Evolutionary conservation across 2,113 vertebrate species (phyloP).

Genomic region (Orycteropus afer): DNA sequence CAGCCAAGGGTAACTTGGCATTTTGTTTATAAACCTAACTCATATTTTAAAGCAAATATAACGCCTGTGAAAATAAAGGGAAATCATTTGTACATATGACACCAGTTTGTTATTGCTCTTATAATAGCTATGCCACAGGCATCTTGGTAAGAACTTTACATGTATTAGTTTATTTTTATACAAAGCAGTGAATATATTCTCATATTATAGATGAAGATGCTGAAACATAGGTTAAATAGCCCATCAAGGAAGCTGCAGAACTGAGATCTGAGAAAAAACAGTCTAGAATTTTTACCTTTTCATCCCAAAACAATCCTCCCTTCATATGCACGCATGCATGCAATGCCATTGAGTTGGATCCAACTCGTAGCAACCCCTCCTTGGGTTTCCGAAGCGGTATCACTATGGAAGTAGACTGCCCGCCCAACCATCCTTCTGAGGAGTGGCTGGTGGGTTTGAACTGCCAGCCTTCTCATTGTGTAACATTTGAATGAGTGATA

Average conservation of each 20-base stretch:
- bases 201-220: not conserved
- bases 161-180: not conserved
- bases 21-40: constrained; percentile 16
- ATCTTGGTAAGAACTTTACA: not conserved
- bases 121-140: not conserved
- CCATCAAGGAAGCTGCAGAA: not conserved
- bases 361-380: too few relatives aligned
- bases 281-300: not conserved
- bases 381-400: too few relatives aligned
- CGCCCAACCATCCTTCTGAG: too few relatives aligned
- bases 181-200: not conserved
- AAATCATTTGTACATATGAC: not conserved
- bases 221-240: not conserved
- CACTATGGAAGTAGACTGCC: too few relatives aligned
- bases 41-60: constrained; percentile 28
- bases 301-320: not conserved
- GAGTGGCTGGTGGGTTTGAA: too few relatives aligned
- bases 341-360: too few relatives aligned
- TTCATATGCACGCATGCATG: too few relatives aligned
- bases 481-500: not conserved
- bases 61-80: constrained; percentile 2
- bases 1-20: not conserved
- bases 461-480: too few relatives aligned
- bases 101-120: not conserved
- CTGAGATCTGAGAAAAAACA: not conserved